Base-by-base conservation (phyloP, 2,113 vertebrate genomes). In the Poecile atricapillus region DNA sequence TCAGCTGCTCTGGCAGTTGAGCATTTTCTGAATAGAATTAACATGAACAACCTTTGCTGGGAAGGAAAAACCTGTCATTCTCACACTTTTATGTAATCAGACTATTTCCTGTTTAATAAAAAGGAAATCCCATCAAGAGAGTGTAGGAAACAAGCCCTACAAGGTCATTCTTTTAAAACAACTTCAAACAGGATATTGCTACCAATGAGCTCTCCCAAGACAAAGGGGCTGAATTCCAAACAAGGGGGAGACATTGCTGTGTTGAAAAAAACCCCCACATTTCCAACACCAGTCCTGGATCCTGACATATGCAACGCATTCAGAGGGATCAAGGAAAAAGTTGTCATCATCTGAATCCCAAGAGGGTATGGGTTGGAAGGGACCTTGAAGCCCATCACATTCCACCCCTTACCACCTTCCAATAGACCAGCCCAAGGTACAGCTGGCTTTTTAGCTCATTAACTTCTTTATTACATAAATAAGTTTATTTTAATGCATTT, bases 121-220 rank as follows among this genome's bases (percentile, higher is more conserved):
- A 90, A 96, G 95, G 95, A 97, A 96, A 96, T 93, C 94, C 93
- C 94, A 96, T 95, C 93, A 77, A 82, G 94, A 70, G 92, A 56
- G 85, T 25, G 89, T 89, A 97, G 94, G 95, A 97, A 97, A 83
- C 80, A 46, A 92, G 93, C 74, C 93, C 93, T 90, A 55, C 93
- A 53, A 94, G 94, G 95, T 91, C 93, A 95, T 95, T 96, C 90
- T 94, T 97, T 94, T 94, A 67, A 43, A 96, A 83, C 88, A 90
- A 35, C 88, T 95, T 96, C 75, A 64, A 96, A 96, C 95, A 97
- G 95, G 96, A 96, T 96, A 96, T 94, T 96, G 90, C 96, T 91
- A 89, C 95, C 94, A 95, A 93, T 50, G 79, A 95, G 85, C 73
- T 90, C 85, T 78, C 88, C 73, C 92, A 86, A 78, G 69, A 92